Base-by-base conservation (phyloP, 2,888 invertebrate genomes). In the Rhingia rostrata region DNA sequence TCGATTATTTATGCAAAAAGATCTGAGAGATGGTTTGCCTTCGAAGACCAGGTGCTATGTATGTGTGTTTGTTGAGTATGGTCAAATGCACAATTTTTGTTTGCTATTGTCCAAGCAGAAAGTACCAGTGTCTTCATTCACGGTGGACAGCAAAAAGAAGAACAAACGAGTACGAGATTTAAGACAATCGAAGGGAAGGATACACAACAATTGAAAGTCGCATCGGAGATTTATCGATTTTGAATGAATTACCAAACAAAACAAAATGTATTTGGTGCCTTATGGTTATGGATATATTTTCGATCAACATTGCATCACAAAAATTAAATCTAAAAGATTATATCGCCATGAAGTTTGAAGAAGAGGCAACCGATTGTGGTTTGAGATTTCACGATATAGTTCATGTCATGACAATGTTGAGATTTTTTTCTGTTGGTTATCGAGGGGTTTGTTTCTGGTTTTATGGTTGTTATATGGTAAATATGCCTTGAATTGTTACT, bases 171-270 rank as follows among this genome's bases (percentile, higher is more conserved):
- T 9, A 35, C 39, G 33, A 78, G 80, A 84, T 84, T 84, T 75
- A 84, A 84, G 70, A 84, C 84, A 84, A 80, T 84, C 80, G 66
- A 35, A 35, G 60, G 10, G 45, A 41, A 69, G 73, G 73, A 22
- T 45, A 22, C 49, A 72, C 43, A 81, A 85, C 85, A 85, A 85
- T 81, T 77, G 85, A 67, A 72, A 69, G 66, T 74, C 70, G 22
- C 66, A 81, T 72, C 63, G 75, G 63, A 81, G 85, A 85, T 85
- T 85, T 85, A 85, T 85, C 85, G 85, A 77, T 85, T 81, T 85
- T 72, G 75, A 77, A 81, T 73, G 69, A 74, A 78, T 83, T 83
- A 54, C 14, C 43, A 63, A 43, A 64, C 33, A 30, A 32, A 33
- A 35, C 22, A 4, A 4, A 54, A 10, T n/a, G 5, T 14, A 4